phyloP scores from a whole-genome alignment of 1,140 invertebrate genomes.

The Lepidurus couesii region DNA sequence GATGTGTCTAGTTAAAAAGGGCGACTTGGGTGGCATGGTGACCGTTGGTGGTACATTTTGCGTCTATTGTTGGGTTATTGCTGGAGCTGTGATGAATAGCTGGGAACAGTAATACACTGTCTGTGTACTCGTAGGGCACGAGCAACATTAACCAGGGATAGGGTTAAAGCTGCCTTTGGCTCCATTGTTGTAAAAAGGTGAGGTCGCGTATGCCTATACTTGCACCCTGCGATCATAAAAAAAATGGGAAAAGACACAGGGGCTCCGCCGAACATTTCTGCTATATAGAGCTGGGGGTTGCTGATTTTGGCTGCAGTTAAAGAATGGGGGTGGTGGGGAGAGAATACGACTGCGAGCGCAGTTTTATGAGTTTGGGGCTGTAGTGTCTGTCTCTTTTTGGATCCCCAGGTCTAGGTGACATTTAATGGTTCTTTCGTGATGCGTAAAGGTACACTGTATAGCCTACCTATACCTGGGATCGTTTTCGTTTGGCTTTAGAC shows the following conservation, averaged over 20 bases:
- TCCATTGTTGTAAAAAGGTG: not conserved
- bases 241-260: not conserved
- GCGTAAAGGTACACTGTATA: not conserved
- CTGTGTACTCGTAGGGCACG: not conserved
- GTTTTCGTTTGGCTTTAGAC: not conserved
- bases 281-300: not conserved
- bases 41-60: no score
- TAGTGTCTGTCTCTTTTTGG: not conserved
- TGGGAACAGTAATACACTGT: not conserved
- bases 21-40: no score
- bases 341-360: not conserved
- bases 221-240: slow-evolving; percentile 8
- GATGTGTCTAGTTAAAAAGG: no score
- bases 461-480: not conserved
- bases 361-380: not conserved
- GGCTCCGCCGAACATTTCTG: not conserved
- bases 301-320: not conserved
- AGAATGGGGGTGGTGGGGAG: not conserved
- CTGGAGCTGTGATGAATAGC: not conserved
- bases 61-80: no score
- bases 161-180: not conserved
- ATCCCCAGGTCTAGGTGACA: not conserved
- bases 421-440: slow-evolving; percentile 1
- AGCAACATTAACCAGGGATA: slow-evolving; percentile 7
- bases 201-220: slow-evolving; percentile 4